Percentiles rank a stretch among this genome's conserved stretches.
These are phyloP conservation scores for Halcyon smyrnensis DNA, from an alignment of 2,797 vertebrate genomes.

Conservation along the genomic window DNA sequence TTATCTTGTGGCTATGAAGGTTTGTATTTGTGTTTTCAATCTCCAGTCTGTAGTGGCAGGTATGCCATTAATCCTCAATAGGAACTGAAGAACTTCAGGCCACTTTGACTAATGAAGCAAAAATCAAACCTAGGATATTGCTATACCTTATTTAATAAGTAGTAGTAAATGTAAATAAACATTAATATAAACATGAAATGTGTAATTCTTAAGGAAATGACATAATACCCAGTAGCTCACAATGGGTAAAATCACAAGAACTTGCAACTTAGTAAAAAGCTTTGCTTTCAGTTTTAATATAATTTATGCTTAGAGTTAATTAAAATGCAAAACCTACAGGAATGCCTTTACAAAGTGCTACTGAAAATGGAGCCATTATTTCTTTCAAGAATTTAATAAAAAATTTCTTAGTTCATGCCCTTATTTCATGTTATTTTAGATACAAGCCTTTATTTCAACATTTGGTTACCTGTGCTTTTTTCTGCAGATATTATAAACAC, in stretches of 20 bases:
- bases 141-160: background rate
- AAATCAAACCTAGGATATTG: background rate
- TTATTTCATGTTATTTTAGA: background rate
- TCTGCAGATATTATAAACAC: constrained; percentile 84
- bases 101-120: background rate
- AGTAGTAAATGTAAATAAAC: background rate
- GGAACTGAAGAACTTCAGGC: background rate
- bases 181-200: background rate
- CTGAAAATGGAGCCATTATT: background rate
- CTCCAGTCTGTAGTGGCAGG: background rate
- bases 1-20: background rate
- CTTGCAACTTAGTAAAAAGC: background rate
- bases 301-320: background rate
- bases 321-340: background rate
- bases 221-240: background rate
- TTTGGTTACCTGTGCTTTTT: constrained; percentile 8
- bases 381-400: background rate
- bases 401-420: background rate
- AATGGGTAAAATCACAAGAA: background rate
- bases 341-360: background rate
- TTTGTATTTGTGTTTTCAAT: background rate
- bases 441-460: background rate
- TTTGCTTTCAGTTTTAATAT: background rate
- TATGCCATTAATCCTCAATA: background rate
- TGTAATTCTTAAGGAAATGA: background rate